phyloP scores from a whole-genome alignment of 2,888 invertebrate species.

The Lissonota sp. region DNA sequence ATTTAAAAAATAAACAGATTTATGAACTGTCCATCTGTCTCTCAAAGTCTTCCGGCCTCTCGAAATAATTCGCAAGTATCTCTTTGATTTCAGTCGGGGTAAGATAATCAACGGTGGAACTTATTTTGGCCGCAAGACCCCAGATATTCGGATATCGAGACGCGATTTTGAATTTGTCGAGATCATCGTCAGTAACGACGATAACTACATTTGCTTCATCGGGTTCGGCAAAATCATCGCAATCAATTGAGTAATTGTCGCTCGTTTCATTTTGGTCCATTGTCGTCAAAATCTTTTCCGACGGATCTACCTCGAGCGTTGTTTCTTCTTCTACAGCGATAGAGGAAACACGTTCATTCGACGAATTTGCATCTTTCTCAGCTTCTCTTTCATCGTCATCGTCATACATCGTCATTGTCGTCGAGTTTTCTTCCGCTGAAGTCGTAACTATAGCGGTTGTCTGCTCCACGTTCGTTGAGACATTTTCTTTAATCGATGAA shows the following conservation, averaged over 20 bases:
- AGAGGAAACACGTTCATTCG: neutral
- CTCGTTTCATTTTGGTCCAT: neutral
- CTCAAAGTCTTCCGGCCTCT: slow-evolving; percentile 31
- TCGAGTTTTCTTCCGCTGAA: neutral
- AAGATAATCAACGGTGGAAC: slow-evolving; percentile 41
- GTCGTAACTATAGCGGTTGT: no score
- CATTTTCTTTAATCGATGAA: no score
- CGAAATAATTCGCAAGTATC: slow-evolving; percentile 54
- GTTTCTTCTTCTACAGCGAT: neutral
- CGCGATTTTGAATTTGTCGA: slow-evolving; percentile 54
- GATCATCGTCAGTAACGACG: slow-evolving; percentile 64
- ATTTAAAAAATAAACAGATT: neutral
- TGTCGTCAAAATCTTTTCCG: no score
- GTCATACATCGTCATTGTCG: no score
- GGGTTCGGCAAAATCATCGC: neutral
- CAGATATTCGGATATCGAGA: slow-evolving; percentile 58
- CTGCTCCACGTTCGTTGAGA: no score
- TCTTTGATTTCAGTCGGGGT: slow-evolving; percentile 58
- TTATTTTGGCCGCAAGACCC: slow-evolving; percentile 59
- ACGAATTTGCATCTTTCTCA: neutral
- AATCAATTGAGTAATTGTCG: neutral
- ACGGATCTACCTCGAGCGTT: neutral
- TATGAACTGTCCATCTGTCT: neutral
- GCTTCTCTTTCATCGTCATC: neutral
- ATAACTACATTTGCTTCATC: slow-evolving; percentile 39